Percentiles rank a stretch among this genome's conserved stretches.
Evolutionary conservation across 2,888 invertebrate species (phyloP).

Genomic region (Ceriagrion tenellum): DNA sequence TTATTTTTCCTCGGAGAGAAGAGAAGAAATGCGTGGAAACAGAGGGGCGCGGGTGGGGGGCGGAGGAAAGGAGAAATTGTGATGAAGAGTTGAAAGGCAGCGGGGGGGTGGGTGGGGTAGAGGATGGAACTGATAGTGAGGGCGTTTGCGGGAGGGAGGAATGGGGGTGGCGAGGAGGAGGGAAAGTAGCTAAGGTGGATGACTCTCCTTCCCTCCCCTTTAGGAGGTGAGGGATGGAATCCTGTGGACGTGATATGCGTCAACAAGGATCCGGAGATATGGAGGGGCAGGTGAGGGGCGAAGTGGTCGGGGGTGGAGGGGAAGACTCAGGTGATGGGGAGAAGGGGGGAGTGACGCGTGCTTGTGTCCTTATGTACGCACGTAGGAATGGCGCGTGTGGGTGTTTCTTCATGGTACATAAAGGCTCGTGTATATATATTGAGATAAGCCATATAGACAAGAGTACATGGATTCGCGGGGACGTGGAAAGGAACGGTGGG

Average conservation of each 20-base stretch:
- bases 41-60: neutral
- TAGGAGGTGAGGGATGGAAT: conserved; percentile 16
- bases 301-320: neutral
- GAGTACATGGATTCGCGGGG: neutral
- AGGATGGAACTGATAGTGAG: neutral
- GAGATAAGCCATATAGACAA: neutral
- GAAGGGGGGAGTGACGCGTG: neutral
- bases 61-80: neutral
- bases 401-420: neutral
- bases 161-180: neutral
- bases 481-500: neutral
- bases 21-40: neutral
- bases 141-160: neutral
- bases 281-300: neutral
- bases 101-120: neutral
- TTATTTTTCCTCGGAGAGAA: neutral
- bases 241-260: conserved; percentile 27
- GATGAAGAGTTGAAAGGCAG: conserved; percentile 21
- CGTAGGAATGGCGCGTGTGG: neutral
- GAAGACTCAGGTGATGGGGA: neutral
- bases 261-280: conserved; percentile 20
- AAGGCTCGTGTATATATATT: neutral
- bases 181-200: neutral
- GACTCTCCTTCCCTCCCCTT: neutral
- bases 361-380: neutral